A percentile compares a stretch with the other conserved stretches of the same genome.
phyloP scores from a whole-genome alignment of 2,888 invertebrate species.

The Alsophila aescularia region DNA sequence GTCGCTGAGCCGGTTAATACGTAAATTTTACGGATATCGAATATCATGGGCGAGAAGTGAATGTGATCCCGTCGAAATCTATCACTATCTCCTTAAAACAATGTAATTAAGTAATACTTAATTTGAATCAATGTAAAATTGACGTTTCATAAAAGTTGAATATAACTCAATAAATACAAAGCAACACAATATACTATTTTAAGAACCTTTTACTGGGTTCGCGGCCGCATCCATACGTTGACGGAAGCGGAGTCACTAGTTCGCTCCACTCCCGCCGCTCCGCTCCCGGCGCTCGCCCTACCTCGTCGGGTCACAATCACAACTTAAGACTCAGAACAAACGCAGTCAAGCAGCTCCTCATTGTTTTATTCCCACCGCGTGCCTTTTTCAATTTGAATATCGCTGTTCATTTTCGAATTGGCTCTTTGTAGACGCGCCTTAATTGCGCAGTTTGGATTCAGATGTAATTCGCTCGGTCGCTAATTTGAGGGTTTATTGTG shows the following conservation, averaged over 20 bases:
- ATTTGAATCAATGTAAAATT: neutral
- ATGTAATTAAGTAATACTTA: neutral
- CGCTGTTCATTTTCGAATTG: conserved; percentile 80
- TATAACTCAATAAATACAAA: too few relatives aligned
- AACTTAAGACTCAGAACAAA: neutral
- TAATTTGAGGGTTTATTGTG: conserved; percentile 81
- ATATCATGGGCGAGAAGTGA: conserved; percentile 10
- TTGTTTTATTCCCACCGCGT: conserved; percentile 80
- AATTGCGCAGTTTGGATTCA: conserved; percentile 83
- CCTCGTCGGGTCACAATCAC: neutral
- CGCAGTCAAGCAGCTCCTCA: conserved; percentile 41
- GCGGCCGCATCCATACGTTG: too few relatives aligned
- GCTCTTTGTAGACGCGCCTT: conserved; percentile 77
- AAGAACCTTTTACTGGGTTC: too few relatives aligned
- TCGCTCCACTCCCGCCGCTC: neutral
- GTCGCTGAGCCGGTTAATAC: conserved; percentile 14
- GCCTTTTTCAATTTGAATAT: conserved; percentile 82
- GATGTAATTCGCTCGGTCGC: conserved; percentile 75
- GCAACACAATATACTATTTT: too few relatives aligned
- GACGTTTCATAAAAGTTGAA: neutral
- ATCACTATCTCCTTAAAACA: neutral
- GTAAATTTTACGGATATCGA: conserved; percentile 9
- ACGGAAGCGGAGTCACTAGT: neutral
- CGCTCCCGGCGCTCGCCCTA: neutral
- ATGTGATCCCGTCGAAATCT: neutral